Conservation (phyloP, 64 coral and sea anemone species). For the Pachyseris speciosa region DNA sequence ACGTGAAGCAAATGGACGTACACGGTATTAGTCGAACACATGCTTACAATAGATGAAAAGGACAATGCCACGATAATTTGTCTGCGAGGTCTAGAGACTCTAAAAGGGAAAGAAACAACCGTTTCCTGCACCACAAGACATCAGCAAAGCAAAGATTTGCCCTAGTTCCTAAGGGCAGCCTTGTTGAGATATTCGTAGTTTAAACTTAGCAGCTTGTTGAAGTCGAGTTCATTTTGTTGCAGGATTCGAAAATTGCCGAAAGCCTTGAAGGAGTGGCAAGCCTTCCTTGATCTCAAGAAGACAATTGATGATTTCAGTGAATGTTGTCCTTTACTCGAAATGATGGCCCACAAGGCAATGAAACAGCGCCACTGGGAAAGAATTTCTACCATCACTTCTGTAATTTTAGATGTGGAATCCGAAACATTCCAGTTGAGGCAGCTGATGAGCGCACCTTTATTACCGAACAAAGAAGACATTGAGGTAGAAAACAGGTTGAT, state of each 20-base stretch:
- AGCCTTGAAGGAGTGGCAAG: conserved; percentile 98
- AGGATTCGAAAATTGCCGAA: conserved; percentile 98
- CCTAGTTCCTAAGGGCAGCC: no score
- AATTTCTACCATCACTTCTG: conserved; percentile 84
- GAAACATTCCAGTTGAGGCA: conserved; percentile 94
- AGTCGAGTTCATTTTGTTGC: not conserved
- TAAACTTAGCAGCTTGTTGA: not conserved
- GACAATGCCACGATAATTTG: no score
- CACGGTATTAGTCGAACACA: no score
- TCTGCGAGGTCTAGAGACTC: no score
- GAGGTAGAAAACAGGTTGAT: conserved; percentile 82
- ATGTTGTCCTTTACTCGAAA: conserved; percentile 97
- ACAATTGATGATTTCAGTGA: conserved; percentile 99
- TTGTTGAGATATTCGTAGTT: not conserved
- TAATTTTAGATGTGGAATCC: conserved; percentile 94
- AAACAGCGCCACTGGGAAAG: conserved; percentile 96
- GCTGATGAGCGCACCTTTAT: conserved; percentile 94
- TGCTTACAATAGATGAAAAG: no score
- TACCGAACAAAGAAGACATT: conserved; percentile 99
- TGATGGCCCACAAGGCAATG: conserved; percentile 99
- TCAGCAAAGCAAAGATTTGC: no score
- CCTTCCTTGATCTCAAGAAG: conserved; percentile 97
- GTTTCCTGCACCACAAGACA: no score
- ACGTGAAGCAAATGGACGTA: no score
- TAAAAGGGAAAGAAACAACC: no score